These are phyloP conservation scores for Papilio elwesi DNA, from an alignment of 2,888 invertebrate genomes.

Conservation along the genomic window DNA sequence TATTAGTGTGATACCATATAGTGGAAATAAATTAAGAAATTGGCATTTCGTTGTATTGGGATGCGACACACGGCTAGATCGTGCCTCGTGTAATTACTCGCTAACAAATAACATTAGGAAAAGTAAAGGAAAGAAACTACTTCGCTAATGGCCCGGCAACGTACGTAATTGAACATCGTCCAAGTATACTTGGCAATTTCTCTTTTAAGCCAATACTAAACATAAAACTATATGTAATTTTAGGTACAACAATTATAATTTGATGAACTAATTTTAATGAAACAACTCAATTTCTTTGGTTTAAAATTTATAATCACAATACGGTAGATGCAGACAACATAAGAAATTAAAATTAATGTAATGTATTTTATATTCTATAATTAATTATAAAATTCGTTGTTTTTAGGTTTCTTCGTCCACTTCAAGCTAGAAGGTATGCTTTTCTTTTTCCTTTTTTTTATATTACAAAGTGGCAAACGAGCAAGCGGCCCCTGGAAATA, in stretches of 20 bases:
- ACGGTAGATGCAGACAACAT: background rate
- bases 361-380: background rate
- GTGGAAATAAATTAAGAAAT: conserved; percentile 20
- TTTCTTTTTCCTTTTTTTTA: conserved; percentile 41
- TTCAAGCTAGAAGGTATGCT: conserved; percentile 36
- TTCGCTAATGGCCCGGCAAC: conserved; percentile 39
- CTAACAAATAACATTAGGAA: conserved; percentile 39
- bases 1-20: background rate
- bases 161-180: conserved; percentile 39
- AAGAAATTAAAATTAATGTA: conserved; percentile 33
- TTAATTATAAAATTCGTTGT: too few relatives aligned
- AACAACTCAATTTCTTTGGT: too few relatives aligned
- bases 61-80: conserved; percentile 36
- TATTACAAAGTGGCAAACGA: too few relatives aligned
- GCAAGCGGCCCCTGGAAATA: too few relatives aligned
- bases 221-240: background rate
- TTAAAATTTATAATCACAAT: too few relatives aligned
- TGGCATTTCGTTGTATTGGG: conserved; percentile 26
- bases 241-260: too few relatives aligned
- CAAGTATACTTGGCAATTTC: conserved; percentile 35
- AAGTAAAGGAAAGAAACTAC: conserved; percentile 35
- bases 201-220: conserved; percentile 21
- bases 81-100: conserved; percentile 34
- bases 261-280: too few relatives aligned
- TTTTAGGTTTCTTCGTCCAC: background rate